Conservation (phyloP, 2,888 invertebrate species). For the Nycteola revayana region DNA sequence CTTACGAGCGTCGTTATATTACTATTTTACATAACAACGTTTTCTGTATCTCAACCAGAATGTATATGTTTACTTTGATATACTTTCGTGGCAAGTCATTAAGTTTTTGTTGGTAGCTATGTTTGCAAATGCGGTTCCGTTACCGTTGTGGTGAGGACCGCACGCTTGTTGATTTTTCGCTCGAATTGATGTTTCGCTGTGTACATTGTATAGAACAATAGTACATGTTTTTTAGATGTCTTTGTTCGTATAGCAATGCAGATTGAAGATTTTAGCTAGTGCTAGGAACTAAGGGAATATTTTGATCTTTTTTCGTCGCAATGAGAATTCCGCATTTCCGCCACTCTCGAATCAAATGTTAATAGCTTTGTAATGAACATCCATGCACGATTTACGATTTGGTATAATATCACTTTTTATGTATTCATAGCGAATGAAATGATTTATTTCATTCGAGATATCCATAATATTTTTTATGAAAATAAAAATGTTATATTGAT, state of each 20-base stretch:
- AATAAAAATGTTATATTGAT: conserved; percentile 13
- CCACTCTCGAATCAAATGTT: conserved; percentile 10
- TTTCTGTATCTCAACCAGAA: conserved; percentile 11
- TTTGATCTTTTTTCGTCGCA: conserved; percentile 27
- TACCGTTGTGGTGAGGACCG: conserved; percentile 45
- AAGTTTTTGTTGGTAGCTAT: conserved; percentile 41
- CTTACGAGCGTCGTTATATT: too few relatives aligned
- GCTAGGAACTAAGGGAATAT: conserved; percentile 30
- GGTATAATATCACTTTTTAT: conserved; percentile 26
- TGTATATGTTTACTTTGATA: conserved; percentile 16
- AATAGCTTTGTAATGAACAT: conserved; percentile 29
- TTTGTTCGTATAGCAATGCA: conserved; percentile 40
- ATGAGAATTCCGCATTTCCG: conserved; percentile 15
- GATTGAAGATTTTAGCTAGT: conserved; percentile 34
- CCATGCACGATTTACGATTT: conserved; percentile 35
- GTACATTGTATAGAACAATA: conserved; percentile 43
- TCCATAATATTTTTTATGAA: conserved; percentile 18
- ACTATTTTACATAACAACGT: conserved; percentile 3
- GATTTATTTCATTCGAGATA: conserved; percentile 25
- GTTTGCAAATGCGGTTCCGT: conserved; percentile 46
- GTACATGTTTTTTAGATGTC: conserved; percentile 38
- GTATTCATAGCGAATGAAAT: conserved; percentile 16
- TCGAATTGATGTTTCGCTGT: conserved; percentile 42
- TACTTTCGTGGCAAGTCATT: conserved; percentile 37
- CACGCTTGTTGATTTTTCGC: conserved; percentile 39